These are phyloP conservation scores for Monomorium pharaonis DNA, from an alignment of 1,140 invertebrate genomes.

Conservation along the genomic window DNA sequence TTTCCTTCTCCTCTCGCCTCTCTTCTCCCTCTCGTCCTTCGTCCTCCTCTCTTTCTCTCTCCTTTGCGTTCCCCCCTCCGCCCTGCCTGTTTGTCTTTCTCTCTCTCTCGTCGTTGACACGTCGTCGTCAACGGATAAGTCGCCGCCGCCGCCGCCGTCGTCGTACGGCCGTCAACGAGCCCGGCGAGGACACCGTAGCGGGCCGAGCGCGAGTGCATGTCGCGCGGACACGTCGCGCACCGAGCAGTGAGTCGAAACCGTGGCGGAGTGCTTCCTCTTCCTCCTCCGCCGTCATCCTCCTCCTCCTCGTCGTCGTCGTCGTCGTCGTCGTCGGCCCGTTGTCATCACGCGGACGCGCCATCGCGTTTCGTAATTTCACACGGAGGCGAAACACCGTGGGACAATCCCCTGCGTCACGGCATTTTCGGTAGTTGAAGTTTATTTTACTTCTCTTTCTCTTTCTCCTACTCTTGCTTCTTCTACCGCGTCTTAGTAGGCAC, in stretches of 20 bases:
- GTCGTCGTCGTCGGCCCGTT: background rate
- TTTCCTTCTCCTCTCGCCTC: background rate
- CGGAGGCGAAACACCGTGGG: constrained; percentile 41
- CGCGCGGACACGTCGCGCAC: constrained; percentile 45
- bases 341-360: constrained; percentile 9
- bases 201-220: constrained; percentile 30
- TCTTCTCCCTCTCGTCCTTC: background rate
- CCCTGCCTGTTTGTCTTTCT: background rate
- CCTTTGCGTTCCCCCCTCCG: too few species aligned
- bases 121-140: constrained; percentile 65
- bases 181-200: constrained; percentile 5
- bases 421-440: constrained; percentile 39
- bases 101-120: constrained; percentile 61
- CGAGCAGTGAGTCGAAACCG: constrained; percentile 13
- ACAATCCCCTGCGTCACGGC: constrained; percentile 7
- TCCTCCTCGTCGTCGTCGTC: background rate
- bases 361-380: constrained; percentile 17
- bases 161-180: background rate
- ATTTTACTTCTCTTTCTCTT: background rate
- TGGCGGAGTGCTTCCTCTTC: constrained; percentile 17
- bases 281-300: constrained; percentile 13
- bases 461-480: background rate
- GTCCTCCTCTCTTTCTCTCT: background rate
- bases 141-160: constrained; percentile 14
- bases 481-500: background rate